Percentiles rank a stretch among this genome's conserved stretches.
Conservation (phyloP, 2,113 vertebrate species). For the Zosterops hypoxanthus region DNA sequence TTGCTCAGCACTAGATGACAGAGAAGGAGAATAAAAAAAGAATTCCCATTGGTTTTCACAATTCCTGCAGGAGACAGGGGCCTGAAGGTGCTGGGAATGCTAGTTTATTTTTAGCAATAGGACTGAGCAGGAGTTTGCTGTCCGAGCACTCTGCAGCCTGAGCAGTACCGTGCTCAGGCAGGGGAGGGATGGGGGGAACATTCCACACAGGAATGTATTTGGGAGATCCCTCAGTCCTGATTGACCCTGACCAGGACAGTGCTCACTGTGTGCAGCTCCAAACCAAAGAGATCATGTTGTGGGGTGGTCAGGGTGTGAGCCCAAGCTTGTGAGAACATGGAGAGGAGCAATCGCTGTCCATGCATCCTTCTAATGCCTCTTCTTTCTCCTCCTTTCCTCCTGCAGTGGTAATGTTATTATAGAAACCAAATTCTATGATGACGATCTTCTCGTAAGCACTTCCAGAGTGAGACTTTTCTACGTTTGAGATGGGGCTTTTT, state of each 20-base stretch:
- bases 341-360: accelerated
- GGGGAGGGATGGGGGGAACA: background rate
- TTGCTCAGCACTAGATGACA: constrained; percentile 1
- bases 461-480: constrained; percentile 99
- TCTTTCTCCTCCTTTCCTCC: constrained; percentile 32
- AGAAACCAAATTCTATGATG: constrained; percentile 99
- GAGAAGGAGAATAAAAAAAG: background rate
- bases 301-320: background rate
- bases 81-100: background rate
- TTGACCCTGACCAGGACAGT: background rate
- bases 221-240: background rate
- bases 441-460: constrained; percentile 97
- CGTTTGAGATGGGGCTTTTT: constrained; percentile 82
- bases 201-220: background rate
- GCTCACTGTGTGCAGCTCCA: background rate
- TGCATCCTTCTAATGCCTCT: background rate
- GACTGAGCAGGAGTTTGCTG: background rate
- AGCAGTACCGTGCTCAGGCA: background rate
- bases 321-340: background rate
- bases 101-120: background rate
- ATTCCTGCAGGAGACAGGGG: background rate
- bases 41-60: background rate
- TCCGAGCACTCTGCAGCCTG: background rate
- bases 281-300: background rate
- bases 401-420: constrained; percentile 97